A percentile compares a stretch with the other conserved stretches of the same genome.
phyloP scores from a whole-genome alignment of 2,797 vertebrate species.

The Iguana delicatissima region DNA sequence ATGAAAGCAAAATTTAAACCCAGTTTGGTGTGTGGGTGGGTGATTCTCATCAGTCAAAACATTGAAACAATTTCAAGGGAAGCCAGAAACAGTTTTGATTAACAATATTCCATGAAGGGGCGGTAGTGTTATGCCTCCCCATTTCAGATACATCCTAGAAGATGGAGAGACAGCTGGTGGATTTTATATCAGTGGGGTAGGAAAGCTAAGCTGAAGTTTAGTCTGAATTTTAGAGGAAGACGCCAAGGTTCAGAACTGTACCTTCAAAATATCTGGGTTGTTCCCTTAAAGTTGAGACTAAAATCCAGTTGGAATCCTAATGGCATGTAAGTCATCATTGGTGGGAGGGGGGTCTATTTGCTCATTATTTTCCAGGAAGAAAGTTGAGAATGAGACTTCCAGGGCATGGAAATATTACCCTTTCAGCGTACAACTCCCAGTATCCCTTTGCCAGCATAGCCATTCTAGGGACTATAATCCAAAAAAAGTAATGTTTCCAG shows the following conservation, averaged over 20 bases:
- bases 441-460: too few relatives aligned
- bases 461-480: too few relatives aligned
- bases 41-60: neutral
- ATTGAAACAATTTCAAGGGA: neutral
- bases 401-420: too few relatives aligned
- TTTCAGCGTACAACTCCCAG: too few relatives aligned
- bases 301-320: too few relatives aligned
- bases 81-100: neutral
- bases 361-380: neutral
- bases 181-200: too few relatives aligned
- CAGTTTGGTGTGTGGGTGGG: neutral
- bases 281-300: too few relatives aligned
- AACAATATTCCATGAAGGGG: neutral
- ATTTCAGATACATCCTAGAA: neutral
- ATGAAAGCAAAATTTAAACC: neutral
- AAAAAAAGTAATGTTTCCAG: too few relatives aligned
- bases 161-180: too few relatives aligned
- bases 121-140: neutral
- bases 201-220: too few relatives aligned
- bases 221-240: too few relatives aligned
- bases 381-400: neutral
- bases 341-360: neutral
- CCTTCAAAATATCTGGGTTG: neutral
- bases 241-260: neutral
- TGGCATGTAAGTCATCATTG: neutral